These are phyloP conservation scores for Molorchus minor DNA, from an alignment of 2,888 invertebrate genomes.

Conservation along the genomic window DNA sequence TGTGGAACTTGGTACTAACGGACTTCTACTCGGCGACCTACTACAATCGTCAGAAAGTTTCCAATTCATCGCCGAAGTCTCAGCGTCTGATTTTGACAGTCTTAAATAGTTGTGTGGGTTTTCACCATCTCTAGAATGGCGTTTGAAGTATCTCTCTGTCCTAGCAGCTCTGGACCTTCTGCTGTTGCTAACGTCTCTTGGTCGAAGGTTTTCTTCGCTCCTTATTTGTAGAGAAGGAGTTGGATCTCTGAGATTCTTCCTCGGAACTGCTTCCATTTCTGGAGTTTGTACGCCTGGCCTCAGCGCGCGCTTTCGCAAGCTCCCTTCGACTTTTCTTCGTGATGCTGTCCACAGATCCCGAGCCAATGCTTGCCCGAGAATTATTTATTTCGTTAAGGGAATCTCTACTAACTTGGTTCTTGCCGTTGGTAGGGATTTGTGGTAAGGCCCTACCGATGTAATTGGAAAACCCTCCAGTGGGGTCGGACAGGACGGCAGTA, in stretches of 20 bases:
- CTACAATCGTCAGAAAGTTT: constrained; percentile 47
- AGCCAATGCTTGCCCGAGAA: constrained; percentile 55
- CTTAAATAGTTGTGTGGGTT: constrained; percentile 59
- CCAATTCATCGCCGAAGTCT: constrained; percentile 45
- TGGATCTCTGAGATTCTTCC: constrained; percentile 76
- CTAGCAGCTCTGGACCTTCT: constrained; percentile 77
- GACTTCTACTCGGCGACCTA: constrained; percentile 54
- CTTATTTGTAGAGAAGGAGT: constrained; percentile 73
- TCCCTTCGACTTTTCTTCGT: constrained; percentile 68
- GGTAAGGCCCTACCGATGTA: constrained; percentile 49
- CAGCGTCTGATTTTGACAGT: constrained; percentile 56
- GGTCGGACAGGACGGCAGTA: constrained; percentile 69
- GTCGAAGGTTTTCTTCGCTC: constrained; percentile 72
- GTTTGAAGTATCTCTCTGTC: constrained; percentile 81
- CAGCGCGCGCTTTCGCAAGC: constrained; percentile 72
- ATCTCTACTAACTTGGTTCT: constrained; percentile 50
- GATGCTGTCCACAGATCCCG: constrained; percentile 65
- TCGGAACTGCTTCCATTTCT: constrained; percentile 75
- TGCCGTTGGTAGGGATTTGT: constrained; percentile 53
- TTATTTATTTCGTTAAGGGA: constrained; percentile 45
- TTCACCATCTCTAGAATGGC: constrained; percentile 77
- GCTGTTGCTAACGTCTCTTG: constrained; percentile 66
- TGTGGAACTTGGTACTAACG: constrained; percentile 41
- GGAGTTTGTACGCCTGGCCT: constrained; percentile 70
- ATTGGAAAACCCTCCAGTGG: constrained; percentile 59